Evolutionary conservation across 2,797 vertebrate genomes (phyloP).

Genomic region (Catamblyrhynchus diadema): DNA sequence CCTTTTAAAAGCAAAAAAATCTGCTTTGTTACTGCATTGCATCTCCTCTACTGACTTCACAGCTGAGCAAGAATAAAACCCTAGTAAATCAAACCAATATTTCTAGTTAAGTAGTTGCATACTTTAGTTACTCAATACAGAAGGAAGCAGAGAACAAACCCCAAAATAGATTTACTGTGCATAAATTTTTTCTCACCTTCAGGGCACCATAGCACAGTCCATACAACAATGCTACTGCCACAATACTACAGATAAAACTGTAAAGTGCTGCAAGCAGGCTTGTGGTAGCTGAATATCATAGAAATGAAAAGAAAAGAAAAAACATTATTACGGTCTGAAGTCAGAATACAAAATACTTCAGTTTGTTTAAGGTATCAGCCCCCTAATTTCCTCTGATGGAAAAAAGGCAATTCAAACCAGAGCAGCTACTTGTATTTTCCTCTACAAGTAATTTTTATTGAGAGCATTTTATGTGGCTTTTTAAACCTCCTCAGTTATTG

Average conservation of each 20-base stretch:
- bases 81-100: background rate
- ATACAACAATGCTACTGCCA: slow-evolving; percentile 94
- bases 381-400: background rate
- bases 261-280: slow-evolving; percentile 95
- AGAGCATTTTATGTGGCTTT: background rate
- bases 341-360: background rate
- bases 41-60: background rate
- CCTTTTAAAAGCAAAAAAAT: background rate
- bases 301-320: background rate
- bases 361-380: background rate
- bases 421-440: background rate
- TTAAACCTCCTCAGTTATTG: background rate
- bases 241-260: slow-evolving; percentile 91
- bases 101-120: background rate
- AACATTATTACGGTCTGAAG: background rate
- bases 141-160: background rate
- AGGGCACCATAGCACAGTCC: slow-evolving; percentile 96
- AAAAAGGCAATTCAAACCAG: background rate
- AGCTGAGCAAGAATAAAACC: background rate
- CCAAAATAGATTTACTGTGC: background rate
- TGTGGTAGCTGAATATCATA: slow-evolving; percentile 83
- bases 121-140: background rate
- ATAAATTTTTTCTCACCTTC: slow-evolving; percentile 80
- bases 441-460: background rate
- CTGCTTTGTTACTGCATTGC: background rate